Evolutionary conservation across 2,888 invertebrate genomes (phyloP).

Genomic region (Erpobdella octoculata): DNA sequence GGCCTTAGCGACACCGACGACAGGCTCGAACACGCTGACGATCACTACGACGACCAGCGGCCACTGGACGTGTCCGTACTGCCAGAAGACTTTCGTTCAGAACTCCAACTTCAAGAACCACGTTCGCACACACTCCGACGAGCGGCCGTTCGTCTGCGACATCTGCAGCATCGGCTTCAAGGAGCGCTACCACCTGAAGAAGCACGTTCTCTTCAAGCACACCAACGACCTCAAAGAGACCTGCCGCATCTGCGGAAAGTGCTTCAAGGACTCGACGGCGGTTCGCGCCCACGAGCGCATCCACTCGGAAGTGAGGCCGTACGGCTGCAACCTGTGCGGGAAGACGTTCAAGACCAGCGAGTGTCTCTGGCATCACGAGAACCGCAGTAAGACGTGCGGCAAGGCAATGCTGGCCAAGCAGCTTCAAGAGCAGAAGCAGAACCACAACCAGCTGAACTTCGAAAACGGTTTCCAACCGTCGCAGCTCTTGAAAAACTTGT

Average conservation of each 20-base stretch:
- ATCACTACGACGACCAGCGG: background rate
- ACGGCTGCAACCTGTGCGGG: slow-evolving; percentile 36
- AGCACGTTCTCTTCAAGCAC: slow-evolving; percentile 39
- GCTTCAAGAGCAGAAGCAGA: background rate
- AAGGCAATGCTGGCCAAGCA: slow-evolving; percentile 25
- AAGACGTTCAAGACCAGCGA: slow-evolving; percentile 40
- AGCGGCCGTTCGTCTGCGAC: slow-evolving; percentile 38
- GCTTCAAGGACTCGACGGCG: slow-evolving; percentile 40
- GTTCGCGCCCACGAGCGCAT: slow-evolving; percentile 40
- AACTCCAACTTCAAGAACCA: slow-evolving; percentile 40
- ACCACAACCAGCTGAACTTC: background rate
- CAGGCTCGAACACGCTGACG: background rate
- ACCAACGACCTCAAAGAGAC: slow-evolving; percentile 38
- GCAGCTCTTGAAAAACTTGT: background rate
- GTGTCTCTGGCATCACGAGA: slow-evolving; percentile 41
- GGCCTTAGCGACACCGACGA: background rate
- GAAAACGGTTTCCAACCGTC: background rate
- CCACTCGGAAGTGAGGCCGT: slow-evolving; percentile 39
- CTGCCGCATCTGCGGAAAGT: slow-evolving; percentile 38
- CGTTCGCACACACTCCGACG: slow-evolving; percentile 40
- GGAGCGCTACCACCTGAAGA: slow-evolving; percentile 39
- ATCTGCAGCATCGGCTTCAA: slow-evolving; percentile 40
- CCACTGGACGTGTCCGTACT: slow-evolving; percentile 39
- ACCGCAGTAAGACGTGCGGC: slow-evolving; percentile 40
- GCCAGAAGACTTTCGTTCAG: slow-evolving; percentile 38